phyloP scores from a whole-genome alignment of 2,113 vertebrate genomes.

The Nestor notabilis region DNA sequence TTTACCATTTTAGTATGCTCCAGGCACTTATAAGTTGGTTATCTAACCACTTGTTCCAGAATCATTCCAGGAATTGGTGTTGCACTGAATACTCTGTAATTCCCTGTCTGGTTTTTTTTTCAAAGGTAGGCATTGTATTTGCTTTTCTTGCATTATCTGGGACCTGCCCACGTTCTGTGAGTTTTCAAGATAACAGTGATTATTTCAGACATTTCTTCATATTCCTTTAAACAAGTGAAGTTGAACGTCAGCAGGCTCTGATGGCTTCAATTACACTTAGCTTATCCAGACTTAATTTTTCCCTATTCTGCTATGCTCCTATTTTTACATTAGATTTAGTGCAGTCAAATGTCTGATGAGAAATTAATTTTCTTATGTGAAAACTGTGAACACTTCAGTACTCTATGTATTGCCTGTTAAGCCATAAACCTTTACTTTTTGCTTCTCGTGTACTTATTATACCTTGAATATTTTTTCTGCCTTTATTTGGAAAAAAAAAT shows the following conservation, averaged over 20 bases:
- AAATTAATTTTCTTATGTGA: conserved; percentile 6
- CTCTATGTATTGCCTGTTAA: neutral
- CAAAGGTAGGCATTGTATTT: neutral
- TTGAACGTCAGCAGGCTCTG: neutral
- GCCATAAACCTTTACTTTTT: neutral
- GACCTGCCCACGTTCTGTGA: neutral
- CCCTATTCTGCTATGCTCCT: neutral
- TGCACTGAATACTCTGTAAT: neutral
- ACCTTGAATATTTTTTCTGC: neutral
- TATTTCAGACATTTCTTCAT: neutral
- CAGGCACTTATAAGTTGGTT: neutral
- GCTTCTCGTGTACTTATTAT: neutral
- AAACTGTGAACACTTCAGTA: neutral
- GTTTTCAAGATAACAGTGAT: neutral
- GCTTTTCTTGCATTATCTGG: neutral
- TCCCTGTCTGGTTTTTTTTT: neutral
- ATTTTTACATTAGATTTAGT: neutral
- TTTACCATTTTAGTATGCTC: neutral
- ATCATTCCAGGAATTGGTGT: neutral
- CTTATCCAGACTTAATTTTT: neutral
- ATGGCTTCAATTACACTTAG: neutral
- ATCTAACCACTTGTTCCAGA: neutral
- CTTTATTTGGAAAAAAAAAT: neutral
- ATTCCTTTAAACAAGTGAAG: neutral
- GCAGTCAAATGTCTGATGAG: neutral